Evolutionary conservation across 2,797 vertebrate genomes (phyloP).

Genomic region (Gorsachius magnificus): DNA sequence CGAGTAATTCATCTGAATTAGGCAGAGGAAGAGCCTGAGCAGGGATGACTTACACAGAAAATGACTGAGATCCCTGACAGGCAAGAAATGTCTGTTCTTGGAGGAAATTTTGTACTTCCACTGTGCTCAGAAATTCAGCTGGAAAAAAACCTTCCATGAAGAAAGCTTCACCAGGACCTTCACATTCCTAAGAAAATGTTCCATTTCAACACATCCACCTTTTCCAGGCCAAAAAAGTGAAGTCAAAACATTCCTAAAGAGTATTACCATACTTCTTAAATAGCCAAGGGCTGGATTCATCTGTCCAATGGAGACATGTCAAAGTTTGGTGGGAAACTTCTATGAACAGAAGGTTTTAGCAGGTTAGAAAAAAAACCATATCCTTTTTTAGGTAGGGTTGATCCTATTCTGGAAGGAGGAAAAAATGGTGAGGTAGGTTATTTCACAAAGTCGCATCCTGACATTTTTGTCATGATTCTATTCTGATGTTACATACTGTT

Average conservation of each 20-base stretch:
- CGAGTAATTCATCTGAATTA: background rate
- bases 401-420: background rate
- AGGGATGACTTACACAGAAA: background rate
- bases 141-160: background rate
- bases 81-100: background rate
- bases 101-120: background rate
- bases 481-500: background rate
- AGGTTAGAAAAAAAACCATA: background rate
- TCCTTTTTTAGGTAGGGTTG: background rate
- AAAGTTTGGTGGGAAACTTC: background rate
- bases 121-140: background rate
- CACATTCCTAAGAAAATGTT: background rate
- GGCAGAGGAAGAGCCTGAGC: background rate
- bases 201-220: background rate
- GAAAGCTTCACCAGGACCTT: background rate
- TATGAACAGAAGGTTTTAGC: background rate
- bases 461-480: background rate
- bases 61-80: background rate
- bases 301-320: background rate
- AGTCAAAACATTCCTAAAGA: background rate
- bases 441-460: background rate
- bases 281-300: background rate
- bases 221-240: background rate
- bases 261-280: background rate
- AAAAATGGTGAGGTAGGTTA: background rate